Percentiles rank a stretch among this genome's conserved stretches.
phyloP scores from a whole-genome alignment of 2,888 invertebrate species.

The Mimas tiliae region DNA sequence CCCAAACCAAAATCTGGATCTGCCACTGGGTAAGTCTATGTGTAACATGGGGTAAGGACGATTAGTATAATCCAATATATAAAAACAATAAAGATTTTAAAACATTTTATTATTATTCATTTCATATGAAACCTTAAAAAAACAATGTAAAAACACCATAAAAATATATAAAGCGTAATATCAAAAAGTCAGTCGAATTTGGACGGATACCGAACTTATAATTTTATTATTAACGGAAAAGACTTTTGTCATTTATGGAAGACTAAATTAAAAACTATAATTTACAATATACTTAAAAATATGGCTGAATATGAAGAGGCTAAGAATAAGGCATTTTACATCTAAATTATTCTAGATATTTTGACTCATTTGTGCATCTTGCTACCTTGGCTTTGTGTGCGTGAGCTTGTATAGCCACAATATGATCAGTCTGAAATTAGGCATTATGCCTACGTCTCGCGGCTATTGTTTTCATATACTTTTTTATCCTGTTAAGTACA shows the following conservation, averaged over 20 bases:
- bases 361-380: no score
- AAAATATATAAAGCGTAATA: conserved; percentile 52
- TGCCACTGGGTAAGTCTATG: no score
- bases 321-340: conserved; percentile 30
- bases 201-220: conserved; percentile 63
- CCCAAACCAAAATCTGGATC: no score
- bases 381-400: no score
- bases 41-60: no score
- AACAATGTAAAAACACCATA: conserved; percentile 49
- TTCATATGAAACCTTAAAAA: conserved; percentile 55
- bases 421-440: no score
- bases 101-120: conserved; percentile 57
- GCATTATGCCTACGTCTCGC: no score
- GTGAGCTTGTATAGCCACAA: no score
- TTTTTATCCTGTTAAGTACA: no score
- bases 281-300: conserved; percentile 46
- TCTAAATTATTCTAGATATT: neutral
- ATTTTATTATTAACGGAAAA: conserved; percentile 26
- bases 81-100: conserved; percentile 32
- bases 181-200: conserved; percentile 73
- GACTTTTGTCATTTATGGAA: conserved; percentile 43
- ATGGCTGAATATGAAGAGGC: conserved; percentile 38
- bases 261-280: conserved; percentile 45
- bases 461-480: no score
- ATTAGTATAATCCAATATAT: neutral